Evolutionary conservation across 2,113 vertebrate species (phyloP), one percentile per base, ranked within the genome.

Genomic region (Eclectus roratus): DNA sequence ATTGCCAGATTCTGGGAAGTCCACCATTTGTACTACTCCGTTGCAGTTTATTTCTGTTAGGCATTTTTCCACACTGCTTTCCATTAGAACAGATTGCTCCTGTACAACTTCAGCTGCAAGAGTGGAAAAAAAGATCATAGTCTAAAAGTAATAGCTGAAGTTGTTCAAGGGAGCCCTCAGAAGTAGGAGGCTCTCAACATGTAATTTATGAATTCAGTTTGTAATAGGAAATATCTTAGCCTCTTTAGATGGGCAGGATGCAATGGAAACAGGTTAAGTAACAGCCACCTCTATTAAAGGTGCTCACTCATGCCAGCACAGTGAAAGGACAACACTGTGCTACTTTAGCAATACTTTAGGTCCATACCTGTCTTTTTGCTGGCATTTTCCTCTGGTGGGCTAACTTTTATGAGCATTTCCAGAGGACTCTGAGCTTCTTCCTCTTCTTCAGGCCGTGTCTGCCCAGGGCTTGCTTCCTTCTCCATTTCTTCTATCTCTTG

Each of bases 401-500:
- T 97, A 85, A 96, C 98, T 97, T 97, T 98, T 66, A 98, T 95
- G 72, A 97, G 87, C 92, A 97, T 97, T 92, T 98, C 97, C 85
- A 96, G 95, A 96, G 98, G 95, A 63, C 88, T 97, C 81, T 96
- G 97, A 95, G 96, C 66, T 84, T 97, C 97, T 72, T 98, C 98
- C 85, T 98, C 98, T 25, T 98, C 97, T 70, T 98, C 98, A 94
- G 98, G 98, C 11, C 97, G 98, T 80, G 98, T 97, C 82, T 98
- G 98, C 63, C 97, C 98, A 49, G 98, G 98, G 69, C 98, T 98
- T 78, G 98, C 98, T 94, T 99, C 98, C 87, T 97, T 97, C 97
- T 98, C 92, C 96, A 98, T 98, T 77, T 98, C 99, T 96, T 99
- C 99, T 91, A 99, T 98, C 91, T 99, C 99, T 93, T 99, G 98